phyloP scores from a whole-genome alignment of 1,140 invertebrate species.

The Lamellibrachia luymesi region DNA sequence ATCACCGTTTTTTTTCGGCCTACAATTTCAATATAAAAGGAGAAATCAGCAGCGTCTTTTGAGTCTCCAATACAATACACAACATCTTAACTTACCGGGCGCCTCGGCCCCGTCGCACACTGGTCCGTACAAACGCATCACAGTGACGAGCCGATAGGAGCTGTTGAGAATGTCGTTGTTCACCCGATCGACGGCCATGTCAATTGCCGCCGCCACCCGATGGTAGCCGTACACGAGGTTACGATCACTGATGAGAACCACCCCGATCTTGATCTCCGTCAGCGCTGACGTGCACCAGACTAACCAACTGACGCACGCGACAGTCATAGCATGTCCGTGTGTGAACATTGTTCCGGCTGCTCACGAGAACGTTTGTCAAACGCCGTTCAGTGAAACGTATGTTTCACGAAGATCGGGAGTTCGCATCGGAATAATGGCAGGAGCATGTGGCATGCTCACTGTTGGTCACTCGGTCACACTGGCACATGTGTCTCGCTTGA shows the following conservation, averaged over 20 bases:
- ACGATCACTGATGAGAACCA: constrained; percentile 29
- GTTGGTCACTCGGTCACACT: background rate
- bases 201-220: constrained; percentile 35
- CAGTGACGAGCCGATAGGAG: constrained; percentile 30
- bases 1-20: too few species aligned
- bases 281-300: background rate
- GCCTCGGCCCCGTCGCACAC: constrained; percentile 34
- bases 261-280: constrained; percentile 32
- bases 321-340: background rate
- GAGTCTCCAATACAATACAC: background rate
- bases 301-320: background rate
- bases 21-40: too few species aligned
- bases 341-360: background rate
- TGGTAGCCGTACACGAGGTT: constrained; percentile 35
- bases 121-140: constrained; percentile 31
- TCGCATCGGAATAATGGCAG: background rate
- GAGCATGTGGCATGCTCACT: background rate
- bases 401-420: background rate
- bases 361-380: background rate
- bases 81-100: constrained; percentile 28
- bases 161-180: constrained; percentile 37
- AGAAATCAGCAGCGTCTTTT: too few species aligned
- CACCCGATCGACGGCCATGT: constrained; percentile 39
- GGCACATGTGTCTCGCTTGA: background rate
- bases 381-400: background rate